Evolutionary conservation across 1,140 invertebrate species (phyloP).

Genomic region (Diplogasteroides magnus): DNA sequence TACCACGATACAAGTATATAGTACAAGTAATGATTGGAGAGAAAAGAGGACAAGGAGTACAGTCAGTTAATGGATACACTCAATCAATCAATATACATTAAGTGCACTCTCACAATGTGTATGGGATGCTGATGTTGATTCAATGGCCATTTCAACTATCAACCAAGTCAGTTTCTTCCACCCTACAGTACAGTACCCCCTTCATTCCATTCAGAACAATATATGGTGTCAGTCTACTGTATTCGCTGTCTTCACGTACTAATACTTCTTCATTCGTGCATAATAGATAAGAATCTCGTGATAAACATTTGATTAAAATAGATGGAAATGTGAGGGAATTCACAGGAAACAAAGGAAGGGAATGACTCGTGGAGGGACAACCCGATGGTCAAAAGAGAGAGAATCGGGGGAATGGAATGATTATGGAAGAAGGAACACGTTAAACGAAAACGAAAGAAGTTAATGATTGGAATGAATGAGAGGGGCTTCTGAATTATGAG

Average conservation of each 20-base stretch:
- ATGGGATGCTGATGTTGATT: background rate
- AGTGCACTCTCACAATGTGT: background rate
- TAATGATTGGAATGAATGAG: background rate
- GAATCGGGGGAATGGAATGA: background rate
- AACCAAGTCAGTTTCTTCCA: too few species aligned
- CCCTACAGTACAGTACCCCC: too few species aligned
- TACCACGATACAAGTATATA: background rate
- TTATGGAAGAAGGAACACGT: background rate
- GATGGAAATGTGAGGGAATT: too few species aligned
- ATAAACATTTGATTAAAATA: too few species aligned
- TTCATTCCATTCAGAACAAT: background rate
- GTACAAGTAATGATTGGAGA: background rate
- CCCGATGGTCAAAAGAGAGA: too few species aligned
- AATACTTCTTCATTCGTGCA: background rate
- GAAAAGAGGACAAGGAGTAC: background rate
- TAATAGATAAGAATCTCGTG: too few species aligned
- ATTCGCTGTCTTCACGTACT: background rate
- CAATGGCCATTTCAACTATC: background rate
- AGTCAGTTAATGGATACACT: background rate
- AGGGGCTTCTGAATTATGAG: background rate
- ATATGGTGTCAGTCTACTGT: background rate
- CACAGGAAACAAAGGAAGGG: too few species aligned
- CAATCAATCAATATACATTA: background rate
- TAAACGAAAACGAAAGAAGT: background rate
- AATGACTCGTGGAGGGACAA: too few species aligned